A percentile compares a stretch with the other conserved stretches of the same genome.
Evolutionary conservation across 2,113 vertebrate species (phyloP).

Genomic region (Silurus asotus): DNA sequence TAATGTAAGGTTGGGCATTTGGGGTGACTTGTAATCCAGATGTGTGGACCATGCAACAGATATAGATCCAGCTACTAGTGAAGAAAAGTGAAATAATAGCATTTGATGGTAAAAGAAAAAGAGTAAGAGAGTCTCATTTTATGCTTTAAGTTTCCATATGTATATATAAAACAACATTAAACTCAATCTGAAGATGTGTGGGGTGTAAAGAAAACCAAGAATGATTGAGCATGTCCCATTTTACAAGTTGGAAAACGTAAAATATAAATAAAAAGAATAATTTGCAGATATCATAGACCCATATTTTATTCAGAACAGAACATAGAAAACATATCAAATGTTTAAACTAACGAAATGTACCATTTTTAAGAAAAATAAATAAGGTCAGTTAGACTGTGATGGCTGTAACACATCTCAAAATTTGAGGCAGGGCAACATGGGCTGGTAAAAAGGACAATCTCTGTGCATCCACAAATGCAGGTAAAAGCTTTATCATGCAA

Average conservation of each 20-base stretch:
- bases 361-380: too few species aligned
- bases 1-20: neutral
- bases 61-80: conserved; percentile 12
- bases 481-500: too few species aligned
- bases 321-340: too few species aligned
- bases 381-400: too few species aligned
- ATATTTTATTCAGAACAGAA: too few species aligned
- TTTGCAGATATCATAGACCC: too few species aligned
- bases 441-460: too few species aligned
- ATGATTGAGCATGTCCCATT: conserved; percentile 1
- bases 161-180: neutral
- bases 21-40: conserved; percentile 23
- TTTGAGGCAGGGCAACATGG: too few species aligned
- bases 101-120: neutral
- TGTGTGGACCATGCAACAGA: neutral
- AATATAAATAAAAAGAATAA: too few species aligned
- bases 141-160: neutral
- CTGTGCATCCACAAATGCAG: too few species aligned
- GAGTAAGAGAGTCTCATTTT: neutral
- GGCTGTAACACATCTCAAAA: too few species aligned
- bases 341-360: too few species aligned
- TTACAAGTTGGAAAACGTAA: neutral
- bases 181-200: conserved; percentile 35
- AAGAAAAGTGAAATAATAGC: conserved; percentile 1
- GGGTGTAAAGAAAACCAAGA: conserved; percentile 41